Base-by-base conservation (phyloP, 2,113 vertebrate species). In the Psilopogon haemacephalus region DNA sequence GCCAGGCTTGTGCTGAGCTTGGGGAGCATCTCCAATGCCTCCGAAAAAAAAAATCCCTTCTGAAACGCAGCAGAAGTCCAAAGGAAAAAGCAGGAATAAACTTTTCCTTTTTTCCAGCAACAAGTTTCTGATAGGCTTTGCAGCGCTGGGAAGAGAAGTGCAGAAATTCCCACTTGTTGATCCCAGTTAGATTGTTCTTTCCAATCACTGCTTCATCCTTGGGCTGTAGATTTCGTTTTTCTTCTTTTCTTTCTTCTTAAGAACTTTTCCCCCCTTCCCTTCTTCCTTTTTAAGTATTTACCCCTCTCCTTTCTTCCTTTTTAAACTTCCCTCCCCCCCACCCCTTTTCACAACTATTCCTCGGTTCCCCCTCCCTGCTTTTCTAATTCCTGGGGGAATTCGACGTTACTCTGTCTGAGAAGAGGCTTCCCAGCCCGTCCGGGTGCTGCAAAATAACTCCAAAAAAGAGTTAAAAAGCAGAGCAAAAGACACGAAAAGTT, bases 111-210 rank as follows among this genome's bases (percentile, higher is more conserved):
- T 62, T 50, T 6, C 65, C 91, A 4, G 78, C 44, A 3, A 8
- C 3, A 19, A 94, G 89, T 88, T n/a, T 4, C 58, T 46, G 72
- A 6, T 20, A 78, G 60, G 19, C 33, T 24, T 24, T 20, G 46
- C 46, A 17, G 48, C 55, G 79, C 5, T 11, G 59, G 52, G 44
- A 71, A 30, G 78, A 72, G 52, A 60, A 60, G 73, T 5, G 42
- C 92, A 54, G 68, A 11, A 63, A 27, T 27, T 83, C 35, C 42
- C 93, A 85, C 95, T 94, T 94, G 94, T 94, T 90, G 93, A 35
- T 79, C 28, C 12, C 72, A 21, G 52, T 84, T n/a, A 84, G 83
- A 86, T 73, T 50, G 87, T 62, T 67, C 87, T 65, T 58, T 9
- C 78, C 89, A 30, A 35, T 90, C 93, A 84, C 80, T 2, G 73